These are phyloP conservation scores for Acrobeloides nanus DNA, from an alignment of 2,888 invertebrate species.

Conservation along the genomic window DNA sequence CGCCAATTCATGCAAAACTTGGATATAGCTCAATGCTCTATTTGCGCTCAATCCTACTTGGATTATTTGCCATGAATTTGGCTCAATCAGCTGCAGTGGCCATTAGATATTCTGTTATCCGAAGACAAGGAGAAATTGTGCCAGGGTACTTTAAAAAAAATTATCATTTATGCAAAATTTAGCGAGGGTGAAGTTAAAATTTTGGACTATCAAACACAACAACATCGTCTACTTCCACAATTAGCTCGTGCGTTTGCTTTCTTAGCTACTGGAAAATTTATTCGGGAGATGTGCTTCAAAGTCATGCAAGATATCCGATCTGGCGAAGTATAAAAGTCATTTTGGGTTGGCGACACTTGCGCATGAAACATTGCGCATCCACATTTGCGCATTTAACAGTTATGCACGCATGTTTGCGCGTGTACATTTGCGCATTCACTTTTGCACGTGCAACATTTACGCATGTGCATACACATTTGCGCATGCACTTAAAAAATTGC, in stretches of 20 bases:
- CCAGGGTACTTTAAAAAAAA: conserved; percentile 61
- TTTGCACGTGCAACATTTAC: no score
- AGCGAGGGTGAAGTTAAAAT: conserved; percentile 82
- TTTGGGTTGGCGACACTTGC: no score
- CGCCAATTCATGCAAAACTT: conserved; percentile 73
- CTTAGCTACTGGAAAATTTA: conserved; percentile 59
- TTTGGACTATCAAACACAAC: conserved; percentile 85
- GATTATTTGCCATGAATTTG: no score
- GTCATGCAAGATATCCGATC: conserved; percentile 59
- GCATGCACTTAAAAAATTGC: background rate
- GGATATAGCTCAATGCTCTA: conserved; percentile 86
- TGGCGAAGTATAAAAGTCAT: conserved; percentile 51
- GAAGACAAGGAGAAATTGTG: conserved; percentile 78
- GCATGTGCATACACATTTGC: no score
- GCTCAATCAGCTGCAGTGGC: conserved; percentile 81
- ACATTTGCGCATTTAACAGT: no score
- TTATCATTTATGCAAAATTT: conserved; percentile 22
- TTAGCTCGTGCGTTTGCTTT: conserved; percentile 70
- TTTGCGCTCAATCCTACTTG: no score
- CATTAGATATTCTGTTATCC: conserved; percentile 78
- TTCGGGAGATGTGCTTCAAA: conserved; percentile 36
- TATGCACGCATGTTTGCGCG: no score
- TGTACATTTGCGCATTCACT: no score
- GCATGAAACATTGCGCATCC: no score
- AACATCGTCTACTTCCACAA: conserved; percentile 76